phyloP scores from a whole-genome alignment of 2,113 vertebrate species.

The Isurus oxyrinchus region DNA sequence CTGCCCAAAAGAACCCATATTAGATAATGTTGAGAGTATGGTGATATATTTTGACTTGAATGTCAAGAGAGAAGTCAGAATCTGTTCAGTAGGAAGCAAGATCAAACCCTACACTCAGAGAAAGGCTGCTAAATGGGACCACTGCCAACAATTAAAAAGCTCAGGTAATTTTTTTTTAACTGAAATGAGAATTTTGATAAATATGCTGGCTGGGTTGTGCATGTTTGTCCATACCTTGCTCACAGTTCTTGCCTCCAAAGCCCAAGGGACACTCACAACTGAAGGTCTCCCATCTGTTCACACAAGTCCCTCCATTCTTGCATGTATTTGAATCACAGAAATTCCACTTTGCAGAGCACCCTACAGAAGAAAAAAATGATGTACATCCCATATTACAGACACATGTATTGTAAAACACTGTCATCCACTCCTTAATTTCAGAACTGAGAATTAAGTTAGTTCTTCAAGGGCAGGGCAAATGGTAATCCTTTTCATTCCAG shows the following conservation, averaged over 20 bases:
- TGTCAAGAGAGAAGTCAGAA: neutral
- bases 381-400: neutral
- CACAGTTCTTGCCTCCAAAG: slow-evolving; percentile 78
- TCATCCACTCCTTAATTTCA: neutral
- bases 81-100: neutral
- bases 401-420: neutral
- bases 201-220: too few relatives aligned
- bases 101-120: neutral
- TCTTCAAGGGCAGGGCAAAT: neutral
- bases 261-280: slow-evolving; percentile 79
- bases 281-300: slow-evolving; percentile 80
- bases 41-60: neutral
- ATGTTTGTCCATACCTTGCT: slow-evolving; percentile 62
- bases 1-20: slow-evolving; percentile 26
- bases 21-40: neutral
- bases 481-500: neutral
- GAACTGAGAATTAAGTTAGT: neutral
- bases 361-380: slow-evolving; percentile 50
- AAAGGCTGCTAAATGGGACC: neutral
- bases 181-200: neutral
- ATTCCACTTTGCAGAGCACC: slow-evolving; percentile 78
- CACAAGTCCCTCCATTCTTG: slow-evolving; percentile 79
- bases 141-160: neutral
- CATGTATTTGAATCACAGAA: slow-evolving; percentile 76
- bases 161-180: neutral